Conservation (phyloP, 2,888 invertebrate species). For the Rhamnusium bicolor region DNA sequence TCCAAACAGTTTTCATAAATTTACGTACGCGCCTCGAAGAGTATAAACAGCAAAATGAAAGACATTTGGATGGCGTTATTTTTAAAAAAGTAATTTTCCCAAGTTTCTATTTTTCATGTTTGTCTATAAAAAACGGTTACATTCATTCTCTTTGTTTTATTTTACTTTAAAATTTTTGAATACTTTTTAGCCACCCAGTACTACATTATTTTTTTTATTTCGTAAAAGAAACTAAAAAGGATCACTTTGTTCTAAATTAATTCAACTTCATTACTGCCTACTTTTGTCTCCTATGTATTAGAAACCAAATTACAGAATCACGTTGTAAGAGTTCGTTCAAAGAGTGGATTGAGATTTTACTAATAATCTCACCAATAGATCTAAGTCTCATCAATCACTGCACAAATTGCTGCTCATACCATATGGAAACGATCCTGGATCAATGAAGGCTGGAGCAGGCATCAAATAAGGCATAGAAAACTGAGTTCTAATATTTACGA, state of each 20-base stretch:
- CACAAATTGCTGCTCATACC: slow-evolving; percentile 17
- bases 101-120: too few relatives aligned
- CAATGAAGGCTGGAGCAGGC: slow-evolving; percentile 12
- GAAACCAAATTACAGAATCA: background rate
- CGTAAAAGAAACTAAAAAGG: background rate
- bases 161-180: too few relatives aligned
- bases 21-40: too few relatives aligned
- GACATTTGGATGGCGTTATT: too few relatives aligned
- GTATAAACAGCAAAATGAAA: too few relatives aligned
- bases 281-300: background rate
- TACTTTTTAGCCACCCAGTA: too few relatives aligned
- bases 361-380: slow-evolving; percentile 19
- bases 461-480: slow-evolving; percentile 40
- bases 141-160: too few relatives aligned
- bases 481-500: slow-evolving; percentile 56
- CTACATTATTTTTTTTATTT: background rate
- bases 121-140: too few relatives aligned
- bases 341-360: slow-evolving; percentile 3
- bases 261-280: background rate
- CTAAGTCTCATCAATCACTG: slow-evolving; percentile 20
- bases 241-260: background rate
- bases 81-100: too few relatives aligned
- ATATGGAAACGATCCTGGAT: slow-evolving; percentile 18
- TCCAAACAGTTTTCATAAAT: too few relatives aligned
- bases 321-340: background rate